phyloP scores from a whole-genome alignment of 2,797 vertebrate species.

The Sebastes flavidus region DNA sequence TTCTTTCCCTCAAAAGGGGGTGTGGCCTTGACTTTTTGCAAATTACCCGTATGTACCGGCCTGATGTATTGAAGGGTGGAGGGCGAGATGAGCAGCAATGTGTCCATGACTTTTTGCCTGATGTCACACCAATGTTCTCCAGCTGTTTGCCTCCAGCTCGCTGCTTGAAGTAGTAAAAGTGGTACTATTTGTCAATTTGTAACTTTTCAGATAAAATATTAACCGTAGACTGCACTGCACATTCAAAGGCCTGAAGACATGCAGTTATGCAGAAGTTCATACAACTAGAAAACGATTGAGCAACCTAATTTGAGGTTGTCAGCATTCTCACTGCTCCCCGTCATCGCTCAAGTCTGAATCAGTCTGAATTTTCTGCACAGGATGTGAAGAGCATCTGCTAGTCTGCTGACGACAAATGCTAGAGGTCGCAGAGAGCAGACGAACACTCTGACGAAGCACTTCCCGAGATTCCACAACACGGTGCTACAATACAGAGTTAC shows the following conservation, averaged over 20 bases:
- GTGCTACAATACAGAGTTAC: constrained; percentile 61
- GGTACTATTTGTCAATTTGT: not conserved
- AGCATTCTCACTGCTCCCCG: constrained; percentile 38
- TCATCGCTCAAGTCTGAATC: constrained; percentile 58
- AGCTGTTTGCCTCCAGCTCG: constrained; percentile 4
- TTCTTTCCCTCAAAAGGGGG: too few species aligned
- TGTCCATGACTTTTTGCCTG: not conserved
- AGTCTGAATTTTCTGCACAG: constrained; percentile 62
- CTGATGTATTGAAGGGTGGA: constrained; percentile 12
- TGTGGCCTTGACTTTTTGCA: too few species aligned
- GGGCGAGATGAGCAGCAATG: constrained; percentile 17
- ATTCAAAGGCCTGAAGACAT: not conserved
- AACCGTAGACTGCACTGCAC: not conserved
- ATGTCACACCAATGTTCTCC: constrained; percentile 24
- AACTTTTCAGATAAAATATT: not conserved
- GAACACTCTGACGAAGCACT: constrained; percentile 44
- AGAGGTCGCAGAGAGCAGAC: constrained; percentile 35
- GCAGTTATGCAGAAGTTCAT: constrained; percentile 31
- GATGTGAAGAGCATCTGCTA: constrained; percentile 66
- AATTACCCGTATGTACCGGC: too few species aligned
- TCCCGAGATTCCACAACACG: constrained; percentile 74
- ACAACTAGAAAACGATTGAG: constrained; percentile 30
- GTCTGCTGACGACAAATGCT: constrained; percentile 45
- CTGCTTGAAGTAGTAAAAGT: not conserved
- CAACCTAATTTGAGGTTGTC: constrained; percentile 48